Evolutionary conservation across 2,888 invertebrate genomes (phyloP).

Genomic region (Hoplodrina blanda): DNA sequence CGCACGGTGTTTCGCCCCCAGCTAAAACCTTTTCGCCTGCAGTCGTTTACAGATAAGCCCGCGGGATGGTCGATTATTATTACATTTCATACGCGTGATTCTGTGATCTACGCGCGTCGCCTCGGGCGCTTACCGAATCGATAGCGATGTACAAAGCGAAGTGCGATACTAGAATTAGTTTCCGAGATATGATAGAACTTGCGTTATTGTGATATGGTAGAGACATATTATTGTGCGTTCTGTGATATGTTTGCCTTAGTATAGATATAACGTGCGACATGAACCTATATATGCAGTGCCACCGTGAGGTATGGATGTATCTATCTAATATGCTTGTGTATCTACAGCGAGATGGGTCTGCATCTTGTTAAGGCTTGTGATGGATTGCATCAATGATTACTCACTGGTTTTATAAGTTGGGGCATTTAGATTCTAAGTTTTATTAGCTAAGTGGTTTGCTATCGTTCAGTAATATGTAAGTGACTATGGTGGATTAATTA

Average conservation of each 20-base stretch:
- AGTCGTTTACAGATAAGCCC: constrained; percentile 91
- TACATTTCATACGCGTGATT: constrained; percentile 87
- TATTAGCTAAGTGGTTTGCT: neutral
- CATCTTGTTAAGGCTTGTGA: constrained; percentile 37
- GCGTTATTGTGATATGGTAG: constrained; percentile 78
- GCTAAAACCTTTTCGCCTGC: constrained; percentile 90
- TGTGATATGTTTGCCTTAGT: constrained; percentile 90
- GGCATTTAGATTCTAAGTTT: constrained; percentile 26
- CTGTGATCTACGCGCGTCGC: constrained; percentile 83
- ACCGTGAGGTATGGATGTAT: constrained; percentile 88
- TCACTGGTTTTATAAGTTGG: constrained; percentile 13
- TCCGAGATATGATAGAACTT: constrained; percentile 68
- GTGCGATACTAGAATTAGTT: constrained; percentile 73
- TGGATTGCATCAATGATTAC: constrained; percentile 43
- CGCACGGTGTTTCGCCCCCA: constrained; percentile 89
- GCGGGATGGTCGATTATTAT: constrained; percentile 90
- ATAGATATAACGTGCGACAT: constrained; percentile 83
- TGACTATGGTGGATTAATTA: neutral
- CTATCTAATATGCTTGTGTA: constrained; percentile 62
- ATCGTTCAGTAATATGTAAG: neutral
- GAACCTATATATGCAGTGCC: constrained; percentile 90
- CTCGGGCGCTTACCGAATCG: constrained; percentile 83
- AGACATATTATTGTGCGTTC: constrained; percentile 74
- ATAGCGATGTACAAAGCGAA: constrained; percentile 82
- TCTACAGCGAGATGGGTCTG: constrained; percentile 15